Evolutionary conservation across 2,113 vertebrate species (phyloP).

Genomic region (Dicrurus megarhynchus): DNA sequence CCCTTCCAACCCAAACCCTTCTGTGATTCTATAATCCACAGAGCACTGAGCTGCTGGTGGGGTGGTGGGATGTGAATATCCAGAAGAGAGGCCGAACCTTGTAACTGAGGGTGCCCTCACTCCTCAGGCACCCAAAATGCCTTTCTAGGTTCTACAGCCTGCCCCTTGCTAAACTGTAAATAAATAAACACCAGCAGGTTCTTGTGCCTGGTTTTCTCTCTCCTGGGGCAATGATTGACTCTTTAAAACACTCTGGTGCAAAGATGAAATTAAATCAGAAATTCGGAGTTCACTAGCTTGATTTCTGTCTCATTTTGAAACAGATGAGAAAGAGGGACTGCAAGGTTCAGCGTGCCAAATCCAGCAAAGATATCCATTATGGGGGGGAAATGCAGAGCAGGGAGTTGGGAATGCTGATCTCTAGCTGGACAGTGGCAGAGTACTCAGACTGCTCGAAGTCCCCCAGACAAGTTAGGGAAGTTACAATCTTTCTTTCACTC

Average conservation of each 20-base stretch:
- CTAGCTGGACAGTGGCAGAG: background rate
- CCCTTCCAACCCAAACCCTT: background rate
- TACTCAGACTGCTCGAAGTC: background rate
- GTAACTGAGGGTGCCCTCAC: background rate
- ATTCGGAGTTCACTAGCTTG: background rate
- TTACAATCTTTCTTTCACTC: background rate
- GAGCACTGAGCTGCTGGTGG: background rate
- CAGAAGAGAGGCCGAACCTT: background rate
- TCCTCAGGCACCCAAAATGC: background rate
- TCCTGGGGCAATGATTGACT: background rate
- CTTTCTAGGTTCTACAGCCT: background rate
- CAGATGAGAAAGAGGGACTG: background rate
- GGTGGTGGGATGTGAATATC: background rate
- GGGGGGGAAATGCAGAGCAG: background rate
- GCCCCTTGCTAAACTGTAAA: background rate
- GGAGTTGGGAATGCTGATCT: too few relatives aligned
- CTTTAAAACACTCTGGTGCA: background rate
- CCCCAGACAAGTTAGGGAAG: background rate
- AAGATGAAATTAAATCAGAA: background rate
- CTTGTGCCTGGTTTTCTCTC: background rate
- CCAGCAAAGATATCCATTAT: background rate
- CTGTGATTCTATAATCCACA: background rate
- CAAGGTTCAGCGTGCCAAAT: background rate
- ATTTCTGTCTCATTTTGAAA: background rate
- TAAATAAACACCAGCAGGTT: background rate